Conservation (phyloP, 1,140 invertebrate genomes). For the Drosophila bocqueti region DNA sequence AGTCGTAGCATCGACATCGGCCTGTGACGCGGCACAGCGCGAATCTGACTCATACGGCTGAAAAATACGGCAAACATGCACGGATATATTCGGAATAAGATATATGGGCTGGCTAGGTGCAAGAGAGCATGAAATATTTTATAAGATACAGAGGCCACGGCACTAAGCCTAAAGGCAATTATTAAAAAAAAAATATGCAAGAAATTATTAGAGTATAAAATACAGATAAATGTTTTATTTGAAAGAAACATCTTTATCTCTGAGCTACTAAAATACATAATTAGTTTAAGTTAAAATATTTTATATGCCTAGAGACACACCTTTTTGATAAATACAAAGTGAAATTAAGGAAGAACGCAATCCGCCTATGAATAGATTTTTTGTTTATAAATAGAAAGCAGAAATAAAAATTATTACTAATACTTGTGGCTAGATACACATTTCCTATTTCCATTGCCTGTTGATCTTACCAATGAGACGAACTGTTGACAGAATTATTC, state of each 20-base stretch:
- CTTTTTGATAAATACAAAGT: not conserved
- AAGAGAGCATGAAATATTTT: constrained; percentile 39
- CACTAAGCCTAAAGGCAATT: constrained; percentile 1
- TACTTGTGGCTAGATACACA: constrained; percentile 25
- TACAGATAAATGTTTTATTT: not conserved
- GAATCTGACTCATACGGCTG: constrained; percentile 42
- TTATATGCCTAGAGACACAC: not conserved
- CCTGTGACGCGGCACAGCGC: constrained; percentile 39
- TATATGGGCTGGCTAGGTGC: constrained; percentile 44
- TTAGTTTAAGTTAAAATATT: not conserved
- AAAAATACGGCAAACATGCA: constrained; percentile 45
- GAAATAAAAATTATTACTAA: constrained; percentile 31
- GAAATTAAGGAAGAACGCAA: constrained; percentile 6
- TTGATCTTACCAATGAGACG: constrained; percentile 37
- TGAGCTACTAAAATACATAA: not conserved
- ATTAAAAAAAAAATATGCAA: constrained; percentile 10
- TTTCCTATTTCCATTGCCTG: constrained; percentile 25
- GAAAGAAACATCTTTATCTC: no score
- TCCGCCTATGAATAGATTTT: constrained; percentile 9
- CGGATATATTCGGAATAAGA: constrained; percentile 30
- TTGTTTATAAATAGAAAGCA: constrained; percentile 27
- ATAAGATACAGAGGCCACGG: constrained; percentile 2
- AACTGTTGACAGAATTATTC: constrained; percentile 40
- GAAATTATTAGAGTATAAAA: constrained; percentile 12
- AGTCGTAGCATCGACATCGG: constrained; percentile 33